A percentile compares a stretch with the other conserved stretches of the same genome.
phyloP scores from a whole-genome alignment of 2,888 invertebrate species.

The Thyatira batis region DNA sequence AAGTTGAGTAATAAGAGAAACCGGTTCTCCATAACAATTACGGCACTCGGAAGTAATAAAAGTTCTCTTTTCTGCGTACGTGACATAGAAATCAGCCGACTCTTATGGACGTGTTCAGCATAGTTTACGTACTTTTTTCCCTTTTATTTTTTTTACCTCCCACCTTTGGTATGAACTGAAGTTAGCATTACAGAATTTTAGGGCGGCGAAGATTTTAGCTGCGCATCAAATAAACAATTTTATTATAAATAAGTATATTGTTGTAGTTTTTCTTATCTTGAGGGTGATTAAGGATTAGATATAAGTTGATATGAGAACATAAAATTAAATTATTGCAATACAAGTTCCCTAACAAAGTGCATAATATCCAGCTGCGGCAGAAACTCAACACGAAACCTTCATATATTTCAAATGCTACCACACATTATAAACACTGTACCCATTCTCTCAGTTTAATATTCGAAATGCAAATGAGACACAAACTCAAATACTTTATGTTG shows the following conservation, averaged over 20 bases:
- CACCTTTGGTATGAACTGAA: slow-evolving; percentile 27
- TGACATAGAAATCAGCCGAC: slow-evolving; percentile 70
- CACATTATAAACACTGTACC: background rate
- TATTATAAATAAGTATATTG: background rate
- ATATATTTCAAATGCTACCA: background rate
- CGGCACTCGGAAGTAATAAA: slow-evolving; percentile 73
- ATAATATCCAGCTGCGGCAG: background rate
- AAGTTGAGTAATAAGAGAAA: slow-evolving; percentile 70
- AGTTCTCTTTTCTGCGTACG: slow-evolving; percentile 73
- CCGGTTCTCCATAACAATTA: slow-evolving; percentile 75
- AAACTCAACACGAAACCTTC: background rate
- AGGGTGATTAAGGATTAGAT: too few species aligned
- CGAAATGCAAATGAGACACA: slow-evolving; percentile 4
- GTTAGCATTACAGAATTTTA: slow-evolving; percentile 18
- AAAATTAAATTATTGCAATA: too few species aligned
- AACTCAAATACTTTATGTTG: slow-evolving; percentile 6
- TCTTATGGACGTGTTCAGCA: slow-evolving; percentile 69
- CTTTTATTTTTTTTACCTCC: slow-evolving; percentile 34
- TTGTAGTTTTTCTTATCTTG: too few species aligned
- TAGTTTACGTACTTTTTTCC: slow-evolving; percentile 50
- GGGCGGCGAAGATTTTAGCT: background rate
- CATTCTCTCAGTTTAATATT: background rate
- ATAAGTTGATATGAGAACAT: too few species aligned
- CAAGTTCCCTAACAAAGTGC: too few species aligned
- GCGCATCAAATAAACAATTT: too few species aligned